These are phyloP conservation scores for Perca fluviatilis DNA, from an alignment of 2,113 vertebrate species.

Conservation along the genomic window DNA sequence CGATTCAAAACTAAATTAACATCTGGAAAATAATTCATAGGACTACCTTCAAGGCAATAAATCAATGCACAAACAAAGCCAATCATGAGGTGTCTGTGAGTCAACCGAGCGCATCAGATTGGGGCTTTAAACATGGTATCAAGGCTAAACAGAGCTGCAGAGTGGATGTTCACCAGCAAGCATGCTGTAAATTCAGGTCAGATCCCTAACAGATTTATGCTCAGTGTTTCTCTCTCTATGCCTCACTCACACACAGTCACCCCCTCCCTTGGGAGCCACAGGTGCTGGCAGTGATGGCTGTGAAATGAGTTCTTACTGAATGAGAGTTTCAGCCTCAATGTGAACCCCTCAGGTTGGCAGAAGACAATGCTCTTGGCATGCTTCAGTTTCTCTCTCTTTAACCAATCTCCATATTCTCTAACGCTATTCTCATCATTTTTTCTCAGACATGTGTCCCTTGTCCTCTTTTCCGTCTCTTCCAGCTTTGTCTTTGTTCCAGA, in stretches of 20 bases:
- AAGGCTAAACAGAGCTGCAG: slow-evolving; percentile 22
- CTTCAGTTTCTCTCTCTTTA: slow-evolving; percentile 14
- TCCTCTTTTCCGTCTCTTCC: neutral
- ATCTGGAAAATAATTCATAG: neutral
- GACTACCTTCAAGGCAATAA: slow-evolving; percentile 2
- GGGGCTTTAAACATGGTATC: slow-evolving; percentile 27
- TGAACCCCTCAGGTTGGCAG: slow-evolving; percentile 46
- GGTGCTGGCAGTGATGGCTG: slow-evolving; percentile 65
- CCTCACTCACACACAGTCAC: neutral
- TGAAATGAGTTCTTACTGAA: slow-evolving; percentile 64
- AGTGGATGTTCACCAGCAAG: slow-evolving; percentile 48
- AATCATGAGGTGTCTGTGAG: slow-evolving; percentile 29
- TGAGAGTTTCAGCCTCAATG: slow-evolving; percentile 46
- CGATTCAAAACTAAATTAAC: slow-evolving; percentile 8
- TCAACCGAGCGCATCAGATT: slow-evolving; percentile 28
- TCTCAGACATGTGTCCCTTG: neutral
- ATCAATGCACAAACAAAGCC: slow-evolving; percentile 24
- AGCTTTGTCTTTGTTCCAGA: neutral
- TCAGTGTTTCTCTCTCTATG: neutral
- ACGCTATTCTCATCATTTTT: slow-evolving; percentile 10
- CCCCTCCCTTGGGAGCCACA: slow-evolving; percentile 63
- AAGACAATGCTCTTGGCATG: slow-evolving; percentile 2
- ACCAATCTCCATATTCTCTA: slow-evolving; percentile 6
- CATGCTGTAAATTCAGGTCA: slow-evolving; percentile 60
- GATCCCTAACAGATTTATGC: slow-evolving; percentile 47